Percentiles rank a stretch among this genome's conserved stretches.
Conservation (phyloP, 2,888 invertebrate species). For the Leptopterna dolabrata region DNA sequence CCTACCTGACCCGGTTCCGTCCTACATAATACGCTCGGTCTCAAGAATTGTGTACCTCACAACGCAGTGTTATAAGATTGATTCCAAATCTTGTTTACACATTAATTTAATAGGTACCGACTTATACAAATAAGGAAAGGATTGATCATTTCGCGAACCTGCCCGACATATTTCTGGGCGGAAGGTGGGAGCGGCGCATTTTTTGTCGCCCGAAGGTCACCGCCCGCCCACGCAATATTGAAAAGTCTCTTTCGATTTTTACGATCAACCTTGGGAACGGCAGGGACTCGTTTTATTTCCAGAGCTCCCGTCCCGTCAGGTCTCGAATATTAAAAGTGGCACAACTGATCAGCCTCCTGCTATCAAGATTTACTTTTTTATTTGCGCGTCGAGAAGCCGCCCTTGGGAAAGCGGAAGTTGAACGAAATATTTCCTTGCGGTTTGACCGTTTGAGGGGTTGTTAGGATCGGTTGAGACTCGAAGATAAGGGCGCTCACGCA, state of each 20-base stretch:
- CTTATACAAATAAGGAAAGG: background rate
- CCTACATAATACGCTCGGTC: no score
- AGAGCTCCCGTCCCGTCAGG: background rate
- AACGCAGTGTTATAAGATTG: no score
- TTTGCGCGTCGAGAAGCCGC: no score
- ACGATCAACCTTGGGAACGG: background rate
- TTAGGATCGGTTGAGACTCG: no score
- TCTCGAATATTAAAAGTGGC: background rate
- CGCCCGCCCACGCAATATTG: conserved; percentile 12
- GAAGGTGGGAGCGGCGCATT: background rate
- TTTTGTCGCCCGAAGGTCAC: background rate
- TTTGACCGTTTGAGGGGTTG: no score
- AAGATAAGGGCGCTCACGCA: no score
- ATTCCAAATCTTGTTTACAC: no score
- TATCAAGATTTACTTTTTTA: background rate
- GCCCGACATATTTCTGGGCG: background rate
- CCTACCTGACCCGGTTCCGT: no score
- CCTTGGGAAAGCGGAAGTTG: background rate
- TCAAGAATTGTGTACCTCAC: no score
- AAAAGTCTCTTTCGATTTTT: conserved; percentile 13
- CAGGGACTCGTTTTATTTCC: conserved; percentile 20
- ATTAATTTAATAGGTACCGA: no score
- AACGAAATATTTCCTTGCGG: no score
- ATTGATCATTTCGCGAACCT: background rate
- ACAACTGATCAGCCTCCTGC: background rate